Base-by-base conservation (phyloP, 2,113 vertebrate species). In the Perca fluviatilis region DNA sequence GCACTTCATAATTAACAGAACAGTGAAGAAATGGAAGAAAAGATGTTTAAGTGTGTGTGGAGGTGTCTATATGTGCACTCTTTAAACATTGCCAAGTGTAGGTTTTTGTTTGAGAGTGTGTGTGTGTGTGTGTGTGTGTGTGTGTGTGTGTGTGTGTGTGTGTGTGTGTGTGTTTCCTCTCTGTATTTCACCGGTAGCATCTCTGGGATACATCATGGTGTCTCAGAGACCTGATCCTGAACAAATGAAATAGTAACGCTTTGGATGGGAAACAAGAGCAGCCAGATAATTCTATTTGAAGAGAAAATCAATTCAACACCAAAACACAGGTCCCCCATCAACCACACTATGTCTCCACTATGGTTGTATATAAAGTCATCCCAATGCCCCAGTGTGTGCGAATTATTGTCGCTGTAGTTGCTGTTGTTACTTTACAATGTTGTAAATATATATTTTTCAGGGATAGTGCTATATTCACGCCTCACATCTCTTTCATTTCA, bases 231-330 rank as follows among this genome's bases (percentile, higher is more conserved):
- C 65, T 79, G 80, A 86, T 88, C 86, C 82, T 84, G 88, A 88
- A 87, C 90, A 91, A 91, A 94, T 88, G 77, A 89, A 92, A 93
- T 81, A 80, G 84, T 77, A 89, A 87, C 74, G 49, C 85, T 89
- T 65, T 53, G 77, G 86, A 67, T 81, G 50, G 63, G 82, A 79
- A 91, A 89, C 80, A 84, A 79, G 77, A 88, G 77, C 73, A 86
- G 77, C 27, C 82, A 82, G 47, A 82, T 89, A 84, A 90, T 89
- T 89, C 80, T 84, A 25, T 91, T 86, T 84, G 83, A 89, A 81
- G 73, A 89, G 74, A 86, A 91, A 94, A 90, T 91, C 90, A 91
- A 91, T 90, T 87, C 71, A 88, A 67, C 84, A 84, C 66, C 74
- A 84, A 89, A 89, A 86, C 78, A 85, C 76, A 70, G 66, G 77